A percentile compares a stretch with the other conserved stretches of the same genome.
Evolutionary conservation across 2,888 invertebrate genomes (phyloP).

Genomic region (Andrena camellia): DNA sequence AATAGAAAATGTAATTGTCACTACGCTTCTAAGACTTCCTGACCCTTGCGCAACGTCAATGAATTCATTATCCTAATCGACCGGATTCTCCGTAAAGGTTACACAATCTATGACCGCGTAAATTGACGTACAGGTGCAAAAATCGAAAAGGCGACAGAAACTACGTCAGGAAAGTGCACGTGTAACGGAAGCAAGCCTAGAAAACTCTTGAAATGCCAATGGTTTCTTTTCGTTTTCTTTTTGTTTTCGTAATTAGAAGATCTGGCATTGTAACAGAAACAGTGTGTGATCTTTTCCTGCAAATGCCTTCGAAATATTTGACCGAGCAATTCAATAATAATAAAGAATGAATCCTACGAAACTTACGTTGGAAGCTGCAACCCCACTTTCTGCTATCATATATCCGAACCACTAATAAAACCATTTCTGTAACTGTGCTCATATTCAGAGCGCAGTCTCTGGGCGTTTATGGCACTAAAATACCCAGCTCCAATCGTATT

Average conservation of each 20-base stretch:
- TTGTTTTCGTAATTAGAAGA: too few relatives aligned
- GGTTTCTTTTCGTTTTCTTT: too few relatives aligned
- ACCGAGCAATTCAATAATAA: too few relatives aligned
- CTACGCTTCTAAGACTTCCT: conserved; percentile 14
- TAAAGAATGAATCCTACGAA: too few relatives aligned
- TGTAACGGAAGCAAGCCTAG: conserved; percentile 1
- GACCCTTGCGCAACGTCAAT: conserved; percentile 35
- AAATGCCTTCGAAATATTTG: too few relatives aligned
- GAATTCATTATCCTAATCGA: not conserved
- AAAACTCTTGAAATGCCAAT: not conserved
- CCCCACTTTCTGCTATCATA: too few relatives aligned
- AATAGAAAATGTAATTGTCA: conserved; percentile 7
- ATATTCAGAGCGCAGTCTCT: not conserved
- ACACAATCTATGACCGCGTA: conserved; percentile 17
- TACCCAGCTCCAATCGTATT: not conserved
- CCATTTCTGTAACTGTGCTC: too few relatives aligned
- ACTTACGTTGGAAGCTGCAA: too few relatives aligned
- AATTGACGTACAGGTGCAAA: not conserved
- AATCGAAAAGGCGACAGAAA: not conserved
- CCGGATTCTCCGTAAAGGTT: conserved; percentile 36
- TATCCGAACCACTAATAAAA: too few relatives aligned
- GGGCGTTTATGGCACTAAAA: not conserved
- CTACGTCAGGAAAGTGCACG: conserved; percentile 30
- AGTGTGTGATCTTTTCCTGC: too few relatives aligned
- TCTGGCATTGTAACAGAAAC: too few relatives aligned